Conservation (phyloP, 2,113 vertebrate species). For the Baryphthengus martii region DNA sequence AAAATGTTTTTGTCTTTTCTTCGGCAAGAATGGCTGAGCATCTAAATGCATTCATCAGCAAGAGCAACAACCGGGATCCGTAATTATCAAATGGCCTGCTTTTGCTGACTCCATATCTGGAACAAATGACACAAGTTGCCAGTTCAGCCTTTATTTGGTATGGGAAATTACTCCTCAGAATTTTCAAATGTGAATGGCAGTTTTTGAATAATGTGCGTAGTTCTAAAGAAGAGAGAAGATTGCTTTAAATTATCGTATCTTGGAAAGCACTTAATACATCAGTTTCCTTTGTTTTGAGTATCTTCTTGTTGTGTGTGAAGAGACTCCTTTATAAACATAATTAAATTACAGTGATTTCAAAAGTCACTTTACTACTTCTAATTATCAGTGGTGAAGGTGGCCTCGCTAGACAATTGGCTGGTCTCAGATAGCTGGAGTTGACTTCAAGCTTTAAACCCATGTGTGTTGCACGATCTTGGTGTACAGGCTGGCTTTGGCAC, state of each 20-base stretch:
- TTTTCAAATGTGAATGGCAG: not conserved
- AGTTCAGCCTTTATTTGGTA: not conserved
- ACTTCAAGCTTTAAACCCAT: not conserved
- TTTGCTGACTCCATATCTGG: not conserved
- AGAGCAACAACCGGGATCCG: not conserved
- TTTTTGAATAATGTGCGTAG: not conserved
- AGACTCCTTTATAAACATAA: not conserved
- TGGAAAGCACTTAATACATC: not conserved
- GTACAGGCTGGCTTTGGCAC: not conserved
- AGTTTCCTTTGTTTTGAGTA: not conserved
- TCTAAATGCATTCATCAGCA: not conserved
- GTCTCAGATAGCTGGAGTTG: accelerated
- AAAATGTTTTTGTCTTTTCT: not conserved
- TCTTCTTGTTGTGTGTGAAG: not conserved
- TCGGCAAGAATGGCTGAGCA: not conserved
- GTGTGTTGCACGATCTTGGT: accelerated
- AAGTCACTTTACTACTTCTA: not conserved
- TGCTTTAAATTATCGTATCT: not conserved
- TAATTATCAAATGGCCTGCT: not conserved
- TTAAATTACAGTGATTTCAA: not conserved
- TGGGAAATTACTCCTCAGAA: not conserved
- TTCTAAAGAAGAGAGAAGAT: not conserved
- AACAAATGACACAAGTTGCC: not conserved
- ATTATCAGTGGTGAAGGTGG: not conserved
- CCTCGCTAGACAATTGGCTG: accelerated